These are phyloP conservation scores for Alauda arvensis DNA, from an alignment of 2,797 vertebrate species.

Conservation along the genomic window DNA sequence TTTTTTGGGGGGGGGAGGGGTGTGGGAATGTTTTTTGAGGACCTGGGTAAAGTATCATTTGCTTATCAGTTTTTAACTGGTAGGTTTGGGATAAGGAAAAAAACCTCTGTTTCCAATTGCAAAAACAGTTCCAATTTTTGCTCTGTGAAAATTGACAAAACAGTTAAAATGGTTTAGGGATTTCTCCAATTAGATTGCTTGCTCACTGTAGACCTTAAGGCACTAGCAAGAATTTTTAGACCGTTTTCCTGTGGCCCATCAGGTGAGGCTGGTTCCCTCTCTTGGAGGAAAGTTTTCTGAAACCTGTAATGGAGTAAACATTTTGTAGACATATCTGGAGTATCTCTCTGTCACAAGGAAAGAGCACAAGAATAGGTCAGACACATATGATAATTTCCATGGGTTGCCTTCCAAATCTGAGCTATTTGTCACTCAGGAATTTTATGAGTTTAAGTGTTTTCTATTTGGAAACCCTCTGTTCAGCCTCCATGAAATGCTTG, in stretches of 20 bases:
- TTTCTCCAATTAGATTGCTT: background rate
- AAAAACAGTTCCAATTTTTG: background rate
- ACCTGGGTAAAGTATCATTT: background rate
- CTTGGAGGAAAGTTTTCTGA: background rate
- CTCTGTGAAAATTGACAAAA: background rate
- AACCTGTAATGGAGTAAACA: background rate
- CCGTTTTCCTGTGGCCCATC: background rate
- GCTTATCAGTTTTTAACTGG: background rate
- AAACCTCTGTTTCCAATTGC: background rate
- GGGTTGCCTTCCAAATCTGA: background rate
- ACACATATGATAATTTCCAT: background rate
- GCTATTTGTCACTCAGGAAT: background rate
- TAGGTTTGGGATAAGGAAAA: background rate
- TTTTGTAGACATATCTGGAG: background rate
- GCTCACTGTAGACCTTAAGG: background rate
- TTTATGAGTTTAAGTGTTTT: background rate
- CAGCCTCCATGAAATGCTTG: background rate
- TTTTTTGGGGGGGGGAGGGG: too few species aligned
- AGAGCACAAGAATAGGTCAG: background rate
- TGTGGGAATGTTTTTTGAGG: background rate
- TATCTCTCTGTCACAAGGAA: background rate
- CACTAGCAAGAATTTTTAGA: background rate
- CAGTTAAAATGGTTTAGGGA: background rate
- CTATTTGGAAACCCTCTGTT: background rate
- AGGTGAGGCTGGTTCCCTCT: background rate